These are phyloP conservation scores for Drosophila orosa DNA, from an alignment of 1,140 invertebrate species.

Conservation along the genomic window DNA sequence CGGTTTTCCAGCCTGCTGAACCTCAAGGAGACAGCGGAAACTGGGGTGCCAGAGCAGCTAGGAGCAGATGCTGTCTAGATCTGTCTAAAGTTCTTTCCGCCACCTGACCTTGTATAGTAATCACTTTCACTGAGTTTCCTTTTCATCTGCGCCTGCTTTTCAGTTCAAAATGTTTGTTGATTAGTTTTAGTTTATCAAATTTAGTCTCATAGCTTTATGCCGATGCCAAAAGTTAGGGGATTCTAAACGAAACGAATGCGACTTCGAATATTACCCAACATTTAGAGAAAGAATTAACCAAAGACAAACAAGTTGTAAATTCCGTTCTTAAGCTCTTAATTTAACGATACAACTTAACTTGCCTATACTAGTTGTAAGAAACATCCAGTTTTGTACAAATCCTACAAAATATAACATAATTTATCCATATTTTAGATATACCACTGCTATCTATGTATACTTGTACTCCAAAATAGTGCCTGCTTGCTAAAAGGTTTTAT, in stretches of 20 bases:
- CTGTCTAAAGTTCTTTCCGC: too few species aligned
- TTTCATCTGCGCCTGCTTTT: constrained; percentile 60
- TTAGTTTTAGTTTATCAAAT: constrained; percentile 72
- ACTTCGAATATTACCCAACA: constrained; percentile 62
- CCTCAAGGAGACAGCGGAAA: constrained; percentile 69
- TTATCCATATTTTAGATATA: not conserved
- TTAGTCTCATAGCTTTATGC: constrained; percentile 56
- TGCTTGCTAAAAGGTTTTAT: constrained; percentile 7
- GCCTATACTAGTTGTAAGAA: not conserved
- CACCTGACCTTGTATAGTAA: constrained; percentile 16
- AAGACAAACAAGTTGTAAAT: constrained; percentile 19
- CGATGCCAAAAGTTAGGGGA: constrained; percentile 49
- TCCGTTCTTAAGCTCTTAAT: not conserved
- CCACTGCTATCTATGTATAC: not conserved
- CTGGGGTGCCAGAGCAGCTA: constrained; percentile 5
- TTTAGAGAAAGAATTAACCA: constrained; percentile 32
- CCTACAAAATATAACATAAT: not conserved
- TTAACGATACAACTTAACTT: not conserved
- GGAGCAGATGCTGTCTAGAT: constrained; percentile 62
- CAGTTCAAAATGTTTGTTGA: constrained; percentile 78
- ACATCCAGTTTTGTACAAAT: constrained; percentile 10
- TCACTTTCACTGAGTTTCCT: not conserved
- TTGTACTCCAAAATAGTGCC: constrained; percentile 8
- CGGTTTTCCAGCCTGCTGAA: constrained; percentile 81
- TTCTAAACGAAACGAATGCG: constrained; percentile 29